Evolutionary conservation across 2,797 vertebrate genomes (phyloP), one percentile per base, ranked within the genome.

Genomic region (Anableps anableps): DNA sequence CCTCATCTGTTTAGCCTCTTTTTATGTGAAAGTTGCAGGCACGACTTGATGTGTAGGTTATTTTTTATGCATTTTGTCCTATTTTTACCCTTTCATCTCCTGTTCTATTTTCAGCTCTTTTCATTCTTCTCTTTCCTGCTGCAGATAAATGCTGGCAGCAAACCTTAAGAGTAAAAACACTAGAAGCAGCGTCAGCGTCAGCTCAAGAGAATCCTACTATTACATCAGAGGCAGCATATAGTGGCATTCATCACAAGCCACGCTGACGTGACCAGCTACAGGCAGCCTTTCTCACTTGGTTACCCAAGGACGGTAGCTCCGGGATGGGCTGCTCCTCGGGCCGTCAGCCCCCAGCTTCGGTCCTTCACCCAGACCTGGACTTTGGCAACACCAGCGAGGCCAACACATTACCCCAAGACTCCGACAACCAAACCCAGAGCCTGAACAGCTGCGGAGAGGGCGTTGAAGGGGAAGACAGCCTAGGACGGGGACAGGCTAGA

Each of bases 291-390:
- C 23, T 29, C 3, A 4, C 75, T 73, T 60, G 43, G 0, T 66
- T 81, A 45, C 62, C 58, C 84, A 76, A 73, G 84, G 88, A 78
- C 86, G 3, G 78, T 51, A 55, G 83, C 87, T 88, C 85, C 6
- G 64, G 95, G 88, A 98, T 97, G 96, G 97, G 97, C 88, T 97
- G 97, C 92, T 97, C 97, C 80, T 97, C 97, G 13, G 97, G 96
- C 50, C 95, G 93, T 81, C 96, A 97, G 82, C 94, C 95, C 82
- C 96, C 96, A 0, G 95, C 95, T 80, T 72, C 94, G 0, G 95
- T 90, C 51, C 82, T 91, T 72, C 88, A 95, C 75, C 90, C 93
- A 0, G 93, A 95, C 79, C 86, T 95, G 90, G 94, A 95, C 84
- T 90, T 85, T 3, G 86, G 90, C 62, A 84, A 91, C 83, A 81